Base-by-base conservation (phyloP, 2,797 vertebrate genomes). In the Pristis pectinata region DNA sequence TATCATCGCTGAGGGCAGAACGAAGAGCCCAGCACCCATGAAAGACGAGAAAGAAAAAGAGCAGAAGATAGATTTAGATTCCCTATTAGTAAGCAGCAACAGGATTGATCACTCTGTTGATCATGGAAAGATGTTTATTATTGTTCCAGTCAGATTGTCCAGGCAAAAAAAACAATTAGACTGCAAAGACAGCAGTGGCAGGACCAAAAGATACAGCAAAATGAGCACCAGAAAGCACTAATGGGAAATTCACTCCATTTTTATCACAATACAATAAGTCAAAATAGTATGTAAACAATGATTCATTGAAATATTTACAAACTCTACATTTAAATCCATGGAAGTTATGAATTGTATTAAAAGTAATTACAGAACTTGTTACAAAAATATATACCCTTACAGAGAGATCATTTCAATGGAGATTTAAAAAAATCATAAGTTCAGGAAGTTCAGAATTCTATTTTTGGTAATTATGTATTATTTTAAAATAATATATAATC, bases 351-450 rank as follows among this genome's bases (percentile, higher is more conserved):
- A 72, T 97, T 96, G 97, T 97, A 97, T 97, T 97, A 97, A 98
- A 98, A 98, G 98, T 97, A 98, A 98, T 96, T 98, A 98, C 97
- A 98, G 98, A 98, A 98, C 97, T 97, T 96, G 97, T 98, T 98
- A 98, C 97, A 98, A 98, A 99, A 99, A 98, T 98, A 98, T 97
- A 98, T 98, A 98, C 98, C 98, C 98, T 98, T 98, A 98, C 98
- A 98, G 97, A 98, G 98, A 98, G 98, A 53, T 94, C 9, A 76
- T 15, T 94, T 76, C 49, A 70, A 94, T 94, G 92, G 92, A 94
- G 92, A 76, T 72, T 17, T 97, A 97, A 97, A 98, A 97, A 97
- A 96, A 96, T 96, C 87, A 67, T n/a, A 67, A 67, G 59, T 41
- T 91, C n/a, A 91, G 87, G 61, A 67, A 67, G 59, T 67, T 67